phyloP scores from a whole-genome alignment of 1,140 invertebrate species.

The Radopholus similis region DNA sequence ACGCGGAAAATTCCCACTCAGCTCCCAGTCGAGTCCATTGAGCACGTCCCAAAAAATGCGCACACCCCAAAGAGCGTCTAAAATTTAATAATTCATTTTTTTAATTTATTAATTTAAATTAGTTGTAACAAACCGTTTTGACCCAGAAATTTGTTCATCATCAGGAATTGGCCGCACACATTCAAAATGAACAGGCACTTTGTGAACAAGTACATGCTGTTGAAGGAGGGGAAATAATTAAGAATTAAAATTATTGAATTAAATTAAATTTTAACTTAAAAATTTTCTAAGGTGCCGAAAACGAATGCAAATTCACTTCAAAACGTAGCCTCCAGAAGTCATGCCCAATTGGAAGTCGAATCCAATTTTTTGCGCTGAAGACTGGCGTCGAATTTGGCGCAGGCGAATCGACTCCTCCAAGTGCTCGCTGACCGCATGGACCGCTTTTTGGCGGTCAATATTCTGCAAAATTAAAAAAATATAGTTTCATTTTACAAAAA shows the following conservation, averaged over 20 bases:
- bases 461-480: conserved; percentile 31
- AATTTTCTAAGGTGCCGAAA: background rate
- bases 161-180: conserved; percentile 64
- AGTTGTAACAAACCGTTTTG: background rate
- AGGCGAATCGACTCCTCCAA: conserved; percentile 44
- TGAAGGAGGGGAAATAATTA: no score
- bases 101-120: conserved; percentile 1
- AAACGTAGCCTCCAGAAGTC: background rate
- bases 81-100: conserved; percentile 11
- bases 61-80: conserved; percentile 43
- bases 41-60: conserved; percentile 49
- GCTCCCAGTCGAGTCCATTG: conserved; percentile 52
- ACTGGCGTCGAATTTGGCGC: conserved; percentile 13
- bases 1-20: conserved; percentile 61
- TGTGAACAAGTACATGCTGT: conserved; percentile 62
- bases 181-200: conserved; percentile 64
- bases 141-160: conserved; percentile 64
- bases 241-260: no score
- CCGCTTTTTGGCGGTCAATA: conserved; percentile 39
- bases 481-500: background rate
- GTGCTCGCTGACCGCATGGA: conserved; percentile 40
- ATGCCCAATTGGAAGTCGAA: background rate
- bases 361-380: background rate
- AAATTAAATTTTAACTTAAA: background rate
- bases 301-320: background rate